Conservation (phyloP, 30 jellyfish, hydroid and myxozoan species). For the Cassiopea xamachana region DNA sequence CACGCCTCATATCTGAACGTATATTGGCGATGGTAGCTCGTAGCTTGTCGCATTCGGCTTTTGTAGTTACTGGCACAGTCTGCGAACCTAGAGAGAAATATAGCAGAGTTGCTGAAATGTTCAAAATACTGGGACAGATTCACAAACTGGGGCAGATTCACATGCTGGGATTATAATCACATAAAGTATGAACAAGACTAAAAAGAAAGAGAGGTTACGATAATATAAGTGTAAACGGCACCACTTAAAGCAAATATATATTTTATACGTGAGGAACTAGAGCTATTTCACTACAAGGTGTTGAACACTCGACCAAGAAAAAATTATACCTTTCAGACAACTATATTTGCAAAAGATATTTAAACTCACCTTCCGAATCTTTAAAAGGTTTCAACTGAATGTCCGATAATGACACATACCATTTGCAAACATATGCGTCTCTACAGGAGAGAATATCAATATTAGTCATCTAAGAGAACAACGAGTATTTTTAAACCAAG, state of each 20-base stretch:
- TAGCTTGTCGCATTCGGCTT: constrained; percentile 85
- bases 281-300: too few species aligned
- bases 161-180: too few species aligned
- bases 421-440: constrained; percentile 90
- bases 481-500: too few species aligned
- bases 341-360: neutral
- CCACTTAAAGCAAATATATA: too few species aligned
- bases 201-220: too few species aligned
- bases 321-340: neutral
- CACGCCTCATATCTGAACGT: constrained; percentile 84
- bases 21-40: constrained; percentile 91
- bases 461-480: neutral
- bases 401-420: constrained; percentile 93
- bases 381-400: constrained; percentile 83
- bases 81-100: constrained; percentile 57
- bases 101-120: neutral
- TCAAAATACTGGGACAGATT: neutral
- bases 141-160: neutral
- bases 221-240: too few species aligned
- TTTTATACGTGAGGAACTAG: too few species aligned
- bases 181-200: too few species aligned
- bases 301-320: too few species aligned
- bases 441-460: constrained; percentile 46
- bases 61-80: constrained; percentile 91
- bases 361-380: constrained; percentile 74